A percentile compares a stretch with the other conserved stretches of the same genome.
These are phyloP conservation scores for Pangasius larnaudii DNA, from an alignment of 2,797 vertebrate genomes.

Conservation along the genomic window DNA sequence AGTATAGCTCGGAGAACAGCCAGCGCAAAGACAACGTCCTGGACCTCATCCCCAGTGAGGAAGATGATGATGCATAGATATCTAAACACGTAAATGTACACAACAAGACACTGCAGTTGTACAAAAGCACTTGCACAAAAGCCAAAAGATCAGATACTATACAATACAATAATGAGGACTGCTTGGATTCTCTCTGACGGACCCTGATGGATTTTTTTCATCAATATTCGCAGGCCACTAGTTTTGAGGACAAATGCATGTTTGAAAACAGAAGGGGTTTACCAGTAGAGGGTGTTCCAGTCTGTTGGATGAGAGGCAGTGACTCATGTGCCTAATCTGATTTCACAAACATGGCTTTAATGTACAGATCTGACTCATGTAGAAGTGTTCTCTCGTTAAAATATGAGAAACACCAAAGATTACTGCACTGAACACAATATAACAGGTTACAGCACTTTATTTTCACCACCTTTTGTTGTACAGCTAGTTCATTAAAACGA, in stretches of 20 bases:
- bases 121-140: slow-evolving; percentile 8
- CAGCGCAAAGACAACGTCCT: slow-evolving; percentile 69
- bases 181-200: not conserved
- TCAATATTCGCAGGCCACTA: not conserved
- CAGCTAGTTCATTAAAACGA: not conserved
- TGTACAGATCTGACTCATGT: not conserved
- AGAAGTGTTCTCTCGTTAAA: slow-evolving; percentile 1
- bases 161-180: not conserved
- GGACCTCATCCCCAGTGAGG: slow-evolving; percentile 78
- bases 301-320: not conserved
- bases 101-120: not conserved
- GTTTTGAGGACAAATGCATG: not conserved
- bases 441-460: slow-evolving; percentile 7
- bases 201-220: not conserved
- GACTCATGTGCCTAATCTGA: not conserved
- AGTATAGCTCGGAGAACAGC: slow-evolving; percentile 75
- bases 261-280: not conserved
- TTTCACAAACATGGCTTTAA: not conserved
- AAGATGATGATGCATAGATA: slow-evolving; percentile 80
- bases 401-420: slow-evolving; percentile 25
- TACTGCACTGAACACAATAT: slow-evolving; percentile 8
- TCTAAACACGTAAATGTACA: not conserved
- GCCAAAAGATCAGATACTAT: not conserved
- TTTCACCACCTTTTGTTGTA: slow-evolving; percentile 20
- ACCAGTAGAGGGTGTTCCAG: not conserved